phyloP scores from a whole-genome alignment of 1,140 invertebrate genomes.

The Drosophila arawakana region DNA sequence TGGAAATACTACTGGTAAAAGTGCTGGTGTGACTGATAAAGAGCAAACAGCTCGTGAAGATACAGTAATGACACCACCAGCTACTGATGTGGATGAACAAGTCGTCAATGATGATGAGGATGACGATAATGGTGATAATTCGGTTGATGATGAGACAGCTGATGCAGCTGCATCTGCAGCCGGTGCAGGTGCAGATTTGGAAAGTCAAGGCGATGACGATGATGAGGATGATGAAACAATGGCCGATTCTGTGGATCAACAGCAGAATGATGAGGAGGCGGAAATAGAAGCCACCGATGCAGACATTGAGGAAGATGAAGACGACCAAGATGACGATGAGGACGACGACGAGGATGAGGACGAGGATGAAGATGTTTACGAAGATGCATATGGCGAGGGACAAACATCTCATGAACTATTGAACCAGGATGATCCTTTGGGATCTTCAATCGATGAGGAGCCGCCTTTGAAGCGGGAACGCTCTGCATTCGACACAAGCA shows the following conservation, averaged over 20 bases:
- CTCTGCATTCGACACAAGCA: constrained; percentile 26
- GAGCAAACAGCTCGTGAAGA: constrained; percentile 39
- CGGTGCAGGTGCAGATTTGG: constrained; percentile 42
- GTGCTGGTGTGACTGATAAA: constrained; percentile 16
- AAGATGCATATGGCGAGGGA: constrained; percentile 60
- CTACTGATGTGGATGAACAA: constrained; percentile 63
- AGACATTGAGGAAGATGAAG: constrained; percentile 65
- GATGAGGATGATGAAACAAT: constrained; percentile 61
- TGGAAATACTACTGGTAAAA: constrained; percentile 16
- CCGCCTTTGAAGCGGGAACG: constrained; percentile 36
- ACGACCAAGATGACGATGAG: constrained; percentile 39
- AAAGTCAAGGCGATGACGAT: constrained; percentile 61
- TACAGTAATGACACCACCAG: constrained; percentile 71
- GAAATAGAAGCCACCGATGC: constrained; percentile 76
- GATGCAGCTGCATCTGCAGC: too few species aligned
- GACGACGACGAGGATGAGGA: constrained; percentile 57
- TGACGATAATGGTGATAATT: constrained; percentile 20
- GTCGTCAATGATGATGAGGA: constrained; percentile 15
- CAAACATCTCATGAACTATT: constrained; percentile 14
- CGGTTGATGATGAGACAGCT: constrained; percentile 8
- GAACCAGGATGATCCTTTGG: neutral
- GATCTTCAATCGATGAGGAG: neutral
- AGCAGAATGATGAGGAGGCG: constrained; percentile 64
- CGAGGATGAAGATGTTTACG: constrained; percentile 36
- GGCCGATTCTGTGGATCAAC: constrained; percentile 62